These are phyloP conservation scores for Hoplostethus mediterraneus DNA, from an alignment of 2,797 vertebrate genomes.

Conservation along the genomic window DNA sequence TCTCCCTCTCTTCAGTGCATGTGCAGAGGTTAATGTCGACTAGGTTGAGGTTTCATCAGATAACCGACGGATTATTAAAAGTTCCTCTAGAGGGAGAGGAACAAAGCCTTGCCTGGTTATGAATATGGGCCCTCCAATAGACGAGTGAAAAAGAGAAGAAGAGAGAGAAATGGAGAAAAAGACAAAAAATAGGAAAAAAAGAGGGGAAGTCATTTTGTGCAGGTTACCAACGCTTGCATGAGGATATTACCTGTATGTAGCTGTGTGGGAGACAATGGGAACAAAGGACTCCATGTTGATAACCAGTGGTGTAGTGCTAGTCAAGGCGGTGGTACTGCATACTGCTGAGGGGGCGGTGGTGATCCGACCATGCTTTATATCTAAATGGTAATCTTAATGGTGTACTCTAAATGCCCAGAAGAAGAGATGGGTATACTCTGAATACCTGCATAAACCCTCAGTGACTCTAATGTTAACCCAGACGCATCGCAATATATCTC, in stretches of 20 bases:
- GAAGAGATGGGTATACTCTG: conserved; percentile 6
- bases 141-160: neutral
- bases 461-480: neutral
- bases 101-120: neutral
- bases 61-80: conserved; percentile 29
- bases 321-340: neutral
- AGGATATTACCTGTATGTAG: neutral
- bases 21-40: neutral
- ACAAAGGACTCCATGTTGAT: conserved; percentile 23
- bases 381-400: conserved; percentile 55
- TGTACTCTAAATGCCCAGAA: conserved; percentile 16
- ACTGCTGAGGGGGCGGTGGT: neutral
- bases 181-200: neutral
- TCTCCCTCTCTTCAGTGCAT: neutral
- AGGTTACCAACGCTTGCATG: too few species aligned
- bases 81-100: conserved; percentile 33
- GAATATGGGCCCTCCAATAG: conserved; percentile 33
- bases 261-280: conserved; percentile 9
- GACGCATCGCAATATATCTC: conserved; percentile 19
- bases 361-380: conserved; percentile 23
- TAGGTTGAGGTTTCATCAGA: conserved; percentile 36
- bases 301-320: neutral
- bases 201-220: too few species aligned
- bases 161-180: neutral
- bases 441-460: conserved; percentile 1